Evolutionary conservation across 2,888 invertebrate genomes (phyloP).

Genomic region (Calameuta idolon): DNA sequence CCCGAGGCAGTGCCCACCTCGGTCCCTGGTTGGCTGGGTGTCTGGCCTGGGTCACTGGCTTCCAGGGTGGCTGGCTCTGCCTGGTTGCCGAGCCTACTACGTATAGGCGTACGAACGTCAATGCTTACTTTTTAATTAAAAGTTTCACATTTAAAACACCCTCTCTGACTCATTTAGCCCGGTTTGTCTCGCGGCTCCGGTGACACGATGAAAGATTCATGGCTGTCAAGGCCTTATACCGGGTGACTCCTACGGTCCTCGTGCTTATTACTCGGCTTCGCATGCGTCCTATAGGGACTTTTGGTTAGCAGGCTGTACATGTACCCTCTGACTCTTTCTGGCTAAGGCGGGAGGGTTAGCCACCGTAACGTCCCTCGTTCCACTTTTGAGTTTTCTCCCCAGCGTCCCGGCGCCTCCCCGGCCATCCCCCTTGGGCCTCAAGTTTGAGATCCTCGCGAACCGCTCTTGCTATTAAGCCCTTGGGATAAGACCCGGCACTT

Average conservation of each 20-base stretch:
- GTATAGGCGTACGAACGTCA: constrained; percentile 32
- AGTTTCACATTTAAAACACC: constrained; percentile 38
- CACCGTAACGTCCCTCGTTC: background rate
- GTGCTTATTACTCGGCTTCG: background rate
- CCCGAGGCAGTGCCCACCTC: constrained; percentile 25
- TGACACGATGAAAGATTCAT: constrained; percentile 5
- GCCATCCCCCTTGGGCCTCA: constrained; percentile 45
- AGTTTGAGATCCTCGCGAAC: constrained; percentile 51
- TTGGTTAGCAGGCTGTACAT: background rate
- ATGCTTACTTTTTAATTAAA: constrained; percentile 54
- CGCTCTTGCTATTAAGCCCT: constrained; percentile 57
- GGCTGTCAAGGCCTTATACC: background rate
- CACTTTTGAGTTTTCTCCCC: background rate
- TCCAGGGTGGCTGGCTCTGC: background rate
- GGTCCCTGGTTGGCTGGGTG: background rate
- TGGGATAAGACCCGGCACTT: constrained; percentile 59
- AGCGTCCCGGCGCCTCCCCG: background rate
- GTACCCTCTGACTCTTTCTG: background rate
- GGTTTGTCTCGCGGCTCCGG: background rate
- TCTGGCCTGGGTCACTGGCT: background rate
- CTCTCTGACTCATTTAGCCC: constrained; percentile 10
- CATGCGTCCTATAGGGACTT: background rate
- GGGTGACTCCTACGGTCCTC: background rate
- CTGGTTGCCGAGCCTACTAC: constrained; percentile 23
- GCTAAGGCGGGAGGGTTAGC: background rate